phyloP scores from a whole-genome alignment of 2,113 vertebrate genomes.

The Dolichotis patagonum region DNA sequence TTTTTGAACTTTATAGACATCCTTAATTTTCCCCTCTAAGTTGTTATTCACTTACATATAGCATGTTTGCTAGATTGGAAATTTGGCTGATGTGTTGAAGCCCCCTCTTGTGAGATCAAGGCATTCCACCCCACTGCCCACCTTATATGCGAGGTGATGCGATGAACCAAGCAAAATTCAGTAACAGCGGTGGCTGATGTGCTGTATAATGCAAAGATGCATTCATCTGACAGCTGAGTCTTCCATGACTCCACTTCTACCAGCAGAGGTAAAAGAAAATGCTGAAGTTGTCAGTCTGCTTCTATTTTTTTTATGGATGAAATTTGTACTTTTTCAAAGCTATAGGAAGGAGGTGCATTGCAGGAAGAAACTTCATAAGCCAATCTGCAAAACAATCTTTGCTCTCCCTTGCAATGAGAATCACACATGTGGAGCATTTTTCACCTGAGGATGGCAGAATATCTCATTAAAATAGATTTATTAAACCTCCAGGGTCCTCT shows the following conservation, averaged over 20 bases:
- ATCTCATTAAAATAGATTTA: conserved; percentile 78
- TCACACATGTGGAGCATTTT: conserved; percentile 66
- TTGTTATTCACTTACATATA: not conserved
- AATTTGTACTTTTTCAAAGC: conserved; percentile 74
- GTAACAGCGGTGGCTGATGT: conserved; percentile 23
- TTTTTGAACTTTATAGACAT: not conserved
- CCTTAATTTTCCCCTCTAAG: not conserved
- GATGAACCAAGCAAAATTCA: conserved; percentile 44
- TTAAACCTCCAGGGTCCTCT: conserved; percentile 69
- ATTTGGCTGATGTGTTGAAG: conserved; percentile 26
- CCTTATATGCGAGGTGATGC: conserved; percentile 37
- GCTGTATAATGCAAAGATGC: conserved; percentile 70
- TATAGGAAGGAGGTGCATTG: conserved; percentile 53
- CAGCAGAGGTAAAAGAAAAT: conserved; percentile 78
- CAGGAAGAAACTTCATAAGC: conserved; percentile 71
- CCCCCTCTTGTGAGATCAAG: not conserved
- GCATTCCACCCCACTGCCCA: conserved; percentile 9
- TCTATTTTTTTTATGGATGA: conserved; percentile 81
- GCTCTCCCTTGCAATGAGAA: conserved; percentile 51
- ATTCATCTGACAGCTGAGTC: conserved; percentile 72
- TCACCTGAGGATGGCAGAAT: conserved; percentile 68
- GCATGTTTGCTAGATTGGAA: conserved; percentile 47
- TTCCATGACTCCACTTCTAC: conserved; percentile 71
- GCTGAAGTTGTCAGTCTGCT: conserved; percentile 74
- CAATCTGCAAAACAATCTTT: conserved; percentile 75